phyloP scores from a whole-genome alignment of 2,113 vertebrate species.

The Mus musculus region DNA sequence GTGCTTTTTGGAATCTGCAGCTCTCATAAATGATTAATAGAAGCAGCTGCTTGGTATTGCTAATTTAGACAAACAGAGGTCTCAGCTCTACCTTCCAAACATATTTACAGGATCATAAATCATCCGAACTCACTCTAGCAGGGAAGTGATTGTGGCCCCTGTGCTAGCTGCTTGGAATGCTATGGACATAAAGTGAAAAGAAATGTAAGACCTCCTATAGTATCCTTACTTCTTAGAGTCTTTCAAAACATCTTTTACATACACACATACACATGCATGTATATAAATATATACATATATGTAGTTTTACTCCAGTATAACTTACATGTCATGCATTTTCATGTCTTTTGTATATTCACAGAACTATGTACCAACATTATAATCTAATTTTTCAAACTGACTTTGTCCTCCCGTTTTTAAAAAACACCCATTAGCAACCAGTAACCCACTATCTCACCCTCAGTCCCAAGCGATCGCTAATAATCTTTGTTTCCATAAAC shows the following conservation, averaged over 20 bases:
- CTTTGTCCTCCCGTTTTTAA: neutral
- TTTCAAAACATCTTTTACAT: neutral
- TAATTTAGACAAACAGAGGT: conserved; percentile 27
- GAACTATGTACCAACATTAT: neutral
- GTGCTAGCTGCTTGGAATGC: conserved; percentile 5
- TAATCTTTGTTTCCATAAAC: neutral
- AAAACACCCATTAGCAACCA: conserved; percentile 7
- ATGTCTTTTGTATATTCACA: conserved; percentile 17
- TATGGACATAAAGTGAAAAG: conserved; percentile 17
- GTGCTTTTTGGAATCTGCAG: neutral
- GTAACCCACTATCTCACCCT: neutral
- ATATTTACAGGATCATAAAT: conserved; percentile 33
- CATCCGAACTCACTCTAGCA: neutral
- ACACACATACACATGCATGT: neutral
- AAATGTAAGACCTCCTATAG: conserved; percentile 43
- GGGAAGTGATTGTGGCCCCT: neutral
- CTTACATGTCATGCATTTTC: neutral
- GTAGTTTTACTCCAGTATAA: conserved; percentile 33
- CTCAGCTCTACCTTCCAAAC: neutral
- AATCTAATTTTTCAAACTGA: conserved; percentile 51
- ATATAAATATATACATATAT: neutral
- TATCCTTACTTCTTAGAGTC: neutral
- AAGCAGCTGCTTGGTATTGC: conserved; percentile 59
- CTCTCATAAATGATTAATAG: conserved; percentile 43
- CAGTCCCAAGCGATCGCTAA: neutral